Percentiles rank a stretch among this genome's conserved stretches.
Conservation (phyloP, 2,113 vertebrate species). For the Struthio camelus region DNA sequence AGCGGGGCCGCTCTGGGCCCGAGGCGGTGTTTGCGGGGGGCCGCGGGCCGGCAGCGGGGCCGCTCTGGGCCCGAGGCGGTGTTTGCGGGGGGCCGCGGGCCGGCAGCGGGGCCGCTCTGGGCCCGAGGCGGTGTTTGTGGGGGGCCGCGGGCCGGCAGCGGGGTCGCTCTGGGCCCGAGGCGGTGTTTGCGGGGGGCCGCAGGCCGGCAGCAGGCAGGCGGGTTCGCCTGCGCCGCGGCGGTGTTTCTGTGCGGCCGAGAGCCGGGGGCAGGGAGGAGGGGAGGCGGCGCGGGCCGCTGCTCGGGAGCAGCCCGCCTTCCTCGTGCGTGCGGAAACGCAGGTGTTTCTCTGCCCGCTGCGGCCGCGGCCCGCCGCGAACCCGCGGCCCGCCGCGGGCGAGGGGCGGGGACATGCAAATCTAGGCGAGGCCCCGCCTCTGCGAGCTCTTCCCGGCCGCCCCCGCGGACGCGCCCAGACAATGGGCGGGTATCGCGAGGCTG, state of each 20-base stretch:
- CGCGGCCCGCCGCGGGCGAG: rapidly evolving
- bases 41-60: background rate
- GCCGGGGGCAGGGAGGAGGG: background rate
- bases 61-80: too few relatives aligned
- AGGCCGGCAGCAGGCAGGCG: background rate
- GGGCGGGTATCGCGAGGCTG: background rate
- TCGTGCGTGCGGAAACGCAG: too few relatives aligned
- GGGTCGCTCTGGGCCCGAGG: background rate
- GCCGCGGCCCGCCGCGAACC: background rate
- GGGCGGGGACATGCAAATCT: background rate
- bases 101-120: background rate
- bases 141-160: too few relatives aligned
- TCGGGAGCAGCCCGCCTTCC: too few relatives aligned
- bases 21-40: too few relatives aligned
- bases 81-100: too few relatives aligned
- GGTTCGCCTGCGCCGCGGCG: too few relatives aligned
- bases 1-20: background rate
- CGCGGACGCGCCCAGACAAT: constrained; percentile 24
- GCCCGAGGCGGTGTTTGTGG: too few relatives aligned
- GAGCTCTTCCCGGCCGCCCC: background rate
- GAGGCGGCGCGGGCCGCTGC: too few relatives aligned
- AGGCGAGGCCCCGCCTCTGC: background rate
- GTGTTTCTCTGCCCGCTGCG: too few relatives aligned
- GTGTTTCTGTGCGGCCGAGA: background rate
- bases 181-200: too few relatives aligned